Conservation (phyloP, 2,797 vertebrate genomes). For the Clarias laeviceps region DNA sequence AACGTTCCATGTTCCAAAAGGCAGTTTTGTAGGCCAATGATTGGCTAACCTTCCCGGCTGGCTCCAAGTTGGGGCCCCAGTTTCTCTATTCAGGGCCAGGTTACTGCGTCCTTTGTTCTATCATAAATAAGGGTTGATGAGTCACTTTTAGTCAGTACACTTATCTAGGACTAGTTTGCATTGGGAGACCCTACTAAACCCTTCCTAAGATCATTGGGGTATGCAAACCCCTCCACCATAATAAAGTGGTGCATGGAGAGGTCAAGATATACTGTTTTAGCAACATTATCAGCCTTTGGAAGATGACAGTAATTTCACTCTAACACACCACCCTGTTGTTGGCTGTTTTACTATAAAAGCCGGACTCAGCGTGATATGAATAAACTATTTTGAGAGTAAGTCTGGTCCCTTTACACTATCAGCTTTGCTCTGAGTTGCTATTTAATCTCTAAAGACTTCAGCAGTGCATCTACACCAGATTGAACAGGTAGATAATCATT, state of each 20-base stretch:
- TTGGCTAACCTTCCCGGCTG: too few relatives aligned
- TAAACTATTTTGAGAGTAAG: not conserved
- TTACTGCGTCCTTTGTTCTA: too few relatives aligned
- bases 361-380: not conserved
- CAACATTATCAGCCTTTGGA: not conserved
- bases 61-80: too few relatives aligned
- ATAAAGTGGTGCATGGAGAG: not conserved
- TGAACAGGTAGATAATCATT: not conserved
- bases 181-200: too few relatives aligned
- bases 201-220: too few relatives aligned
- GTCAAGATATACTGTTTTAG: not conserved
- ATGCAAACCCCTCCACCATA: too few relatives aligned
- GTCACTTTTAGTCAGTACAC: too few relatives aligned
- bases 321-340: not conserved
- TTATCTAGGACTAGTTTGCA: too few relatives aligned
- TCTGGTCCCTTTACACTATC: not conserved
- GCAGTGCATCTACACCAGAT: not conserved
- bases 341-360: not conserved
- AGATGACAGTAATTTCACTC: not conserved
- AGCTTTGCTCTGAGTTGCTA: not conserved
- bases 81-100: too few relatives aligned
- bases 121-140: too few relatives aligned
- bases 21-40: too few relatives aligned
- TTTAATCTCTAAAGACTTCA: not conserved
- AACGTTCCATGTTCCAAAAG: too few relatives aligned